Conservation (phyloP, 1,140 invertebrate genomes). For the Dreissena polymorpha region DNA sequence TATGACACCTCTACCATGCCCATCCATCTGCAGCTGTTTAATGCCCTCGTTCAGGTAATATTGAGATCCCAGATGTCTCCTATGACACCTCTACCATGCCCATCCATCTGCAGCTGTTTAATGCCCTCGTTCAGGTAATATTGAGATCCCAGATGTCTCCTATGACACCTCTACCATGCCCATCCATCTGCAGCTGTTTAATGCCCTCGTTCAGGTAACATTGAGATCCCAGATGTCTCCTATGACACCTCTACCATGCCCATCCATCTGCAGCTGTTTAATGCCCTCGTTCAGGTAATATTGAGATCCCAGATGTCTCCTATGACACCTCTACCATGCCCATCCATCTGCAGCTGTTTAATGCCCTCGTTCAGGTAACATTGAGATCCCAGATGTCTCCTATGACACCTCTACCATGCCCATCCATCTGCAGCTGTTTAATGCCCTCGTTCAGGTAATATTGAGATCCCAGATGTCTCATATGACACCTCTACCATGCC, state of each 20-base stretch:
- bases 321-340: slow-evolving; percentile 91
- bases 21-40: slow-evolving; percentile 94
- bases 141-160: slow-evolving; percentile 61
- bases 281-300: slow-evolving; percentile 92
- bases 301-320: slow-evolving; percentile 61
- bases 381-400: slow-evolving; percentile 61
- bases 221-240: slow-evolving; percentile 61
- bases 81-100: slow-evolving; percentile 91
- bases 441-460: slow-evolving; percentile 92
- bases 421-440: slow-evolving; percentile 94
- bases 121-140: slow-evolving; percentile 92
- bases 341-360: slow-evolving; percentile 94
- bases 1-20: slow-evolving; percentile 91
- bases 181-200: slow-evolving; percentile 94
- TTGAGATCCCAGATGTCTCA: slow-evolving; percentile 62
- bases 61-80: slow-evolving; percentile 61
- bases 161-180: slow-evolving; percentile 91
- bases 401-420: slow-evolving; percentile 91
- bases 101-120: slow-evolving; percentile 94
- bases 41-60: slow-evolving; percentile 92
- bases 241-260: slow-evolving; percentile 91
- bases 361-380: slow-evolving; percentile 91
- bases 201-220: slow-evolving; percentile 91
- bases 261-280: slow-evolving; percentile 94
- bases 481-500: slow-evolving; percentile 91